phyloP scores from a whole-genome alignment of 2,113 vertebrate species.

The Dicentrarchus labrax region DNA sequence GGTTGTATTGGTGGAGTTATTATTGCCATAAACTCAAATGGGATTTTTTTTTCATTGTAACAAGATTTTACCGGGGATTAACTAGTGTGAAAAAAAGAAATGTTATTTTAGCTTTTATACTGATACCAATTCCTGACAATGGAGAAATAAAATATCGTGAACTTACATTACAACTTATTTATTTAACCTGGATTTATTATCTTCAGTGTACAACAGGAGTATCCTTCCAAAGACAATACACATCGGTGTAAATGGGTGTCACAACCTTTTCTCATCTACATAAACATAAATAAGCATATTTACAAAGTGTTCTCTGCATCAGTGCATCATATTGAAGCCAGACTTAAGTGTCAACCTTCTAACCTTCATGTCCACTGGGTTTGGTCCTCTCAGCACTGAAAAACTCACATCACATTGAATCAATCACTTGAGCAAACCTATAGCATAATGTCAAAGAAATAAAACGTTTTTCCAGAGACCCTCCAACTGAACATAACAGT shows the following conservation, averaged over 20 bases:
- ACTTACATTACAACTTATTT: constrained; percentile 35
- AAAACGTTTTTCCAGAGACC: not conserved
- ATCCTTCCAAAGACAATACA: not conserved
- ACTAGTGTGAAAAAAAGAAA: constrained; percentile 16
- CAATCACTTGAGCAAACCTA: not conserved
- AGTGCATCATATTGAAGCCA: not conserved
- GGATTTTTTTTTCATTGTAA: constrained; percentile 31
- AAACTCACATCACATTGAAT: not conserved
- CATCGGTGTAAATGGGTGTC: not conserved
- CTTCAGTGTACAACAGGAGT: constrained; percentile 4
- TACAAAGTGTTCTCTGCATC: constrained; percentile 10
- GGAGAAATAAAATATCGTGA: constrained; percentile 64
- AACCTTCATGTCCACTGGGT: not conserved
- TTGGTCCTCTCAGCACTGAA: not conserved
- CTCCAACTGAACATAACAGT: not conserved
- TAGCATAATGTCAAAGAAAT: not conserved
- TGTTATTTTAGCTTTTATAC: constrained; percentile 55
- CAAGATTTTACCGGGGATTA: constrained; percentile 38
- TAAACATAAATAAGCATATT: constrained; percentile 39
- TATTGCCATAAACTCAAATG: constrained; percentile 36
- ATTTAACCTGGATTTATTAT: constrained; percentile 35
- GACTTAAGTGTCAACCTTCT: not conserved
- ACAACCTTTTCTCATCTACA: not conserved
- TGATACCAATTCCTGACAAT: constrained; percentile 43
- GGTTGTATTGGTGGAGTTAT: not conserved